phyloP scores from a whole-genome alignment of 2,113 vertebrate species.

The Phrynosoma blainvillii region DNA sequence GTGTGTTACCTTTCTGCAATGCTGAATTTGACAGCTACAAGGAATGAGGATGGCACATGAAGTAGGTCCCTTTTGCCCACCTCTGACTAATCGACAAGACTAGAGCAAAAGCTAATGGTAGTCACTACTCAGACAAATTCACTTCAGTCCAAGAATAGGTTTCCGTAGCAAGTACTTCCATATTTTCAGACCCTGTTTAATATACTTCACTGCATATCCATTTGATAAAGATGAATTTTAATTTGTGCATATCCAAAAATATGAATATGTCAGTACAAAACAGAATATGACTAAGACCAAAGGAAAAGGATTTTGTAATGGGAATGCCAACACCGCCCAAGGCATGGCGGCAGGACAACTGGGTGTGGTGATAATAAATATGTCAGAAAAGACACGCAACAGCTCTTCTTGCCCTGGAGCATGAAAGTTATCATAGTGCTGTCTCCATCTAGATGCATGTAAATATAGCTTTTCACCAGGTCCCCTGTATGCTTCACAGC shows the following conservation, averaged over 20 bases:
- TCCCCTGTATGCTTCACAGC: not conserved
- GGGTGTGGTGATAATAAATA: not conserved
- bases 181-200: not conserved
- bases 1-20: not conserved
- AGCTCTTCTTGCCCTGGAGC: not conserved
- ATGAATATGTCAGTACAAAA: not conserved
- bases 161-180: not conserved
- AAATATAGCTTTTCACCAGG: not conserved
- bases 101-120: not conserved
- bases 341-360: not conserved
- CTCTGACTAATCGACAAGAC: not conserved
- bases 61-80: no score
- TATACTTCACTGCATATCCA: not conserved
- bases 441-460: not conserved
- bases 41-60: not conserved
- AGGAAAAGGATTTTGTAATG: not conserved
- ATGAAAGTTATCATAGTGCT: not conserved
- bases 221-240: not conserved
- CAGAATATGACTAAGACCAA: not conserved
- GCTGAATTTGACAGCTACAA: not conserved
- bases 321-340: not conserved
- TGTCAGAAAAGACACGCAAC: not conserved
- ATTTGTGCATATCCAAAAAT: not conserved
- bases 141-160: not conserved
- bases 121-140: not conserved